Conservation (phyloP, 2,888 invertebrate species). For the Drosophila formosana region DNA sequence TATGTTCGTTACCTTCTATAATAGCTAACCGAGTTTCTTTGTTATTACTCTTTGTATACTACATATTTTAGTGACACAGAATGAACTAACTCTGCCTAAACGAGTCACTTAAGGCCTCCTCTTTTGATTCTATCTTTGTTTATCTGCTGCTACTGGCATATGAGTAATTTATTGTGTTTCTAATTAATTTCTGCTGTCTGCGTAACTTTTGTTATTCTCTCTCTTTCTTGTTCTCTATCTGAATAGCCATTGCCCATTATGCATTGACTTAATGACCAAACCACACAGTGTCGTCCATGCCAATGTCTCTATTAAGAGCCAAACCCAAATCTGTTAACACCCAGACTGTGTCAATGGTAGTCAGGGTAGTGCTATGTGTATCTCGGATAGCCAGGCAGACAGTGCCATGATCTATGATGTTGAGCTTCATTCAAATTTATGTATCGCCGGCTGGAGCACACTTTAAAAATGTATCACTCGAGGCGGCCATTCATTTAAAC, state of each 20-base stretch:
- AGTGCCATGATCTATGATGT: constrained; percentile 44
- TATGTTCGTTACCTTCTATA: too few species aligned
- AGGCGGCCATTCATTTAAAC: constrained; percentile 37
- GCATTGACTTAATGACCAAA: constrained; percentile 53
- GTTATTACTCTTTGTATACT: not conserved
- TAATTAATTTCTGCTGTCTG: constrained; percentile 76
- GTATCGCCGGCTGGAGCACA: constrained; percentile 33
- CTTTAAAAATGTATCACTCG: constrained; percentile 42
- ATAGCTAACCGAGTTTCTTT: too few species aligned
- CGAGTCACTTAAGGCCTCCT: not conserved
- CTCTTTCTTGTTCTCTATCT: constrained; percentile 14
- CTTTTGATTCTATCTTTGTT: constrained; percentile 28
- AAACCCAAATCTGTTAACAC: constrained; percentile 29
- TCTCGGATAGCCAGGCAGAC: constrained; percentile 15
- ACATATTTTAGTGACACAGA: not conserved
- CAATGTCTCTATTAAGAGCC: constrained; percentile 56
- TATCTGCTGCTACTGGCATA: constrained; percentile 58
- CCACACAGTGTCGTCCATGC: constrained; percentile 34
- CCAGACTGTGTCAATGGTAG: constrained; percentile 8
- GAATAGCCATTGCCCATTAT: constrained; percentile 20
- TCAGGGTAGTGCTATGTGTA: not conserved
- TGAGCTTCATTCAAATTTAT: constrained; percentile 57
- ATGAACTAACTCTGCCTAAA: not conserved
- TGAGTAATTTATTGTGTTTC: constrained; percentile 75
- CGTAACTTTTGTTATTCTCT: constrained; percentile 56